Evolutionary conservation across 2,113 vertebrate species (phyloP), one percentile per base, ranked within the genome.

Genomic region (Paratilapia polleni): DNA sequence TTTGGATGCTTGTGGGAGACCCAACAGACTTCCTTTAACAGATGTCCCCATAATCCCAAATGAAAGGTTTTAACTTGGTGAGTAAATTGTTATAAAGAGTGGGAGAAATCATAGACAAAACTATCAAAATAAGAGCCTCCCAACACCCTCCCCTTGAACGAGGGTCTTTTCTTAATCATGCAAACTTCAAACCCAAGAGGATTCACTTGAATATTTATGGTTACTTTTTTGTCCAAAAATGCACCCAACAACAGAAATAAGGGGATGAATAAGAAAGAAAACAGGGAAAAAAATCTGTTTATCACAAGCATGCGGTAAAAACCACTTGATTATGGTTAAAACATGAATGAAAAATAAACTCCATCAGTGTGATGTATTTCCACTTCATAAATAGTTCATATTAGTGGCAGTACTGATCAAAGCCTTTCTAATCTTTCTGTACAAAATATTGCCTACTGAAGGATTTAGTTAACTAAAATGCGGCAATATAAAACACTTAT

Each of bases 151-250:
- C 41, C 14, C 15, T 49, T 14, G 5, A 20, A 70, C 28, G 52
- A 70, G 1, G 1, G 3, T 70, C 19, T 49, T 52, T 73, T 43
- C 36, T 17, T n/a, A 31, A 28, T 52, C 13, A 49, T 73, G 17
- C 26, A 73, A 73, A n/a, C 26, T 19, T 19, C 14, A 52, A 52
- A 19, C 6, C 49, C 49, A 52, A 17, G 49, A 52, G 49, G 49
- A 8, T 52, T 52, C 49, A 19, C 49, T 3, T 24, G 28, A 0
- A 8, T 31, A 73, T 31, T 0, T 31, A n/a, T 52, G 26, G 0
- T 73, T 1, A 20, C 6, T 52, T 70, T 70, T 28, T 70, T 28
- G 24, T 43, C 14, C 0, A 68, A 52, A 73, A 52, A 52, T 73
- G 17, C 0, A 13, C 43, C 28, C 24, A 31, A 28, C 10, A 73